Percentiles rank a stretch among this genome's conserved stretches.
Evolutionary conservation across 2,113 vertebrate genomes (phyloP).

Genomic region (Antechinus flavipes): DNA sequence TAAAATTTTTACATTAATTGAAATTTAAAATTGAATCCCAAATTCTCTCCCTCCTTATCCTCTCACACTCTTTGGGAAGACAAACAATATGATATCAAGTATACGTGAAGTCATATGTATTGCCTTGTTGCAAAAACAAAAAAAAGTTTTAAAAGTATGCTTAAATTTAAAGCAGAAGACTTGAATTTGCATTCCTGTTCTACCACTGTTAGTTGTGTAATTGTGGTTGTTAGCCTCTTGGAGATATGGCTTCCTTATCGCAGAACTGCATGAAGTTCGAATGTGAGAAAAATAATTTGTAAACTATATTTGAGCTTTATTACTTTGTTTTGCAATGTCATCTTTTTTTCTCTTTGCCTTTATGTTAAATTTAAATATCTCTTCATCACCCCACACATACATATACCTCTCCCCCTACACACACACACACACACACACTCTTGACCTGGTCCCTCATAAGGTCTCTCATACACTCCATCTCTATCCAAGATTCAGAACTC

Average conservation of each 20-base stretch:
- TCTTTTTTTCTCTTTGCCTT: background rate
- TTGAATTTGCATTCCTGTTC: background rate
- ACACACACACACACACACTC: too few relatives aligned
- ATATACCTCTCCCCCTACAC: too few relatives aligned
- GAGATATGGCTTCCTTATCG: background rate
- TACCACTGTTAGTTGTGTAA: background rate
- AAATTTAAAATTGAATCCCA: too few relatives aligned
- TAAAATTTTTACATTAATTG: too few relatives aligned
- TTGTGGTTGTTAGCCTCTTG: background rate
- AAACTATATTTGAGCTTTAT: background rate
- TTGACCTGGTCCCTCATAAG: background rate
- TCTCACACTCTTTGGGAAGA: too few relatives aligned
- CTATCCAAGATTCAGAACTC: too few relatives aligned
- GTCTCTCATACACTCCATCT: background rate
- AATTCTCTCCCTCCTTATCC: too few relatives aligned
- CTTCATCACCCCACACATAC: too few relatives aligned
- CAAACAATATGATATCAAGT: too few relatives aligned
- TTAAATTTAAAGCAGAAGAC: background rate
- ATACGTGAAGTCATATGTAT: too few relatives aligned
- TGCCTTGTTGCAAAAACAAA: too few relatives aligned
- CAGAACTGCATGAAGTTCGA: background rate
- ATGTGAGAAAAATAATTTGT: background rate
- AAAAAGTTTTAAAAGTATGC: too few relatives aligned
- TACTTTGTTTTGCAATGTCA: background rate
- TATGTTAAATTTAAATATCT: background rate